These are phyloP conservation scores for Leptatherina wallacei DNA, from an alignment of 2,797 vertebrate genomes.

Conservation along the genomic window DNA sequence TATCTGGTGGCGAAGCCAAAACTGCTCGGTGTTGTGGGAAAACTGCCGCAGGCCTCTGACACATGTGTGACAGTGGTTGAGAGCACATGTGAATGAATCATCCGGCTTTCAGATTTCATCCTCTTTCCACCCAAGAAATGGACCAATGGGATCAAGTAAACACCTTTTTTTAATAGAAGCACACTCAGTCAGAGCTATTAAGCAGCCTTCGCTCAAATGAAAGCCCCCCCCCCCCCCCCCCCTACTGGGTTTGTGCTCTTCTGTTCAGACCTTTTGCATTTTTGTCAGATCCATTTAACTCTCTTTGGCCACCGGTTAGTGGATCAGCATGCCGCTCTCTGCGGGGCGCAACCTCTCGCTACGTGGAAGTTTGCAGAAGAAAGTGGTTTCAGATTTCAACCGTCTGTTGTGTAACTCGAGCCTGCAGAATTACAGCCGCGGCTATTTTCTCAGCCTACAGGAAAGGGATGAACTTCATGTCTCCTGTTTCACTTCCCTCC, in stretches of 20 bases:
- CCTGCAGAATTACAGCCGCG: background rate
- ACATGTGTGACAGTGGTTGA: slow-evolving; percentile 42
- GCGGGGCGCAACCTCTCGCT: background rate
- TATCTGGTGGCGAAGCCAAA: slow-evolving; percentile 44
- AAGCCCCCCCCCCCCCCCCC: slow-evolving; percentile 5
- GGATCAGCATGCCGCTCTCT: slow-evolving; percentile 6
- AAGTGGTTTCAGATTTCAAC: slow-evolving; percentile 19
- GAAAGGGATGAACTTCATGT: slow-evolving; percentile 69
- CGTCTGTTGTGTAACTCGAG: slow-evolving; percentile 16
- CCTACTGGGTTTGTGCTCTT: slow-evolving; percentile 12
- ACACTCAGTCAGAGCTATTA: background rate
- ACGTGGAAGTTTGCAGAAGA: slow-evolving; percentile 11
- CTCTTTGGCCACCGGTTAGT: slow-evolving; percentile 1
- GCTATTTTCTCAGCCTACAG: slow-evolving; percentile 60
- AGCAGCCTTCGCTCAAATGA: slow-evolving; percentile 11
- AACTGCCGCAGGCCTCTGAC: slow-evolving; percentile 32
- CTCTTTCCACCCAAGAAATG: slow-evolving; percentile 27
- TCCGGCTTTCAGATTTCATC: slow-evolving; percentile 43
- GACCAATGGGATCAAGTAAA: slow-evolving; percentile 34
- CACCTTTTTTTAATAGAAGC: slow-evolving; percentile 12
- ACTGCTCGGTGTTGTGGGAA: slow-evolving; percentile 42
- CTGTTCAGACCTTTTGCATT: slow-evolving; percentile 16
- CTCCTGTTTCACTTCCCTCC: slow-evolving; percentile 68
- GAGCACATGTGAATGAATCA: slow-evolving; percentile 57
- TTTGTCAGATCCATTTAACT: slow-evolving; percentile 22